Conservation (phyloP, 2,113 vertebrate genomes). For the Chrysemys picta region DNA sequence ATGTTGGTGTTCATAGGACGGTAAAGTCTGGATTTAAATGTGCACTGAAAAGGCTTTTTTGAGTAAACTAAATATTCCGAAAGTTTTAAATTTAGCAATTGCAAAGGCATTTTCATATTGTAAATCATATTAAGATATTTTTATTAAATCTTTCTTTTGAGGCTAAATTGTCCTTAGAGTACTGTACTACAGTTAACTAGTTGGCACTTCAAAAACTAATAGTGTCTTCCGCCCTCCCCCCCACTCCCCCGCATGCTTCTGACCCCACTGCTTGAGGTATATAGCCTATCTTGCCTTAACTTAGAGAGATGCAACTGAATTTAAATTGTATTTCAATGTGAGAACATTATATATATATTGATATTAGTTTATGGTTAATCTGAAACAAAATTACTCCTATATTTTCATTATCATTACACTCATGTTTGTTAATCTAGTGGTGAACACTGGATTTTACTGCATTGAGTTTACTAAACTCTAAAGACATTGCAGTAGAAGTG, state of each 20-base stretch:
- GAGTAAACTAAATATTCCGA: not conserved
- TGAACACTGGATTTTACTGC: fast-evolving
- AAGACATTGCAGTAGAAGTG: not conserved
- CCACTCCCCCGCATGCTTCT: not conserved
- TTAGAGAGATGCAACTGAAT: not conserved
- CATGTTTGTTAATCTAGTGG: not conserved
- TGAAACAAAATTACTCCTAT: not conserved
- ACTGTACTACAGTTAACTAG: not conserved
- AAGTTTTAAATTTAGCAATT: not conserved
- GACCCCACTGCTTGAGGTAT: not conserved
- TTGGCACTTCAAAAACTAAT: not conserved
- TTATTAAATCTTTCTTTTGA: not conserved
- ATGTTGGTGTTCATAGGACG: fast-evolving
- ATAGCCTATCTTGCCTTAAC: not conserved
- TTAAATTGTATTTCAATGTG: not conserved
- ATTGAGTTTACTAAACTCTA: not conserved
- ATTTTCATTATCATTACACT: not conserved
- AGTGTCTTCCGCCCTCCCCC: not conserved
- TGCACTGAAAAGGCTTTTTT: fast-evolving
- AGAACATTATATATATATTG: not conserved
- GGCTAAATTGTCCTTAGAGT: not conserved
- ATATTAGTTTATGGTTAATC: not conserved
- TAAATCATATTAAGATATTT: not conserved
- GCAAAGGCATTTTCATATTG: not conserved
- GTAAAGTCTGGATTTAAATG: not conserved